Conservation (phyloP, 2,113 vertebrate genomes). For the Ciconia stormi region DNA sequence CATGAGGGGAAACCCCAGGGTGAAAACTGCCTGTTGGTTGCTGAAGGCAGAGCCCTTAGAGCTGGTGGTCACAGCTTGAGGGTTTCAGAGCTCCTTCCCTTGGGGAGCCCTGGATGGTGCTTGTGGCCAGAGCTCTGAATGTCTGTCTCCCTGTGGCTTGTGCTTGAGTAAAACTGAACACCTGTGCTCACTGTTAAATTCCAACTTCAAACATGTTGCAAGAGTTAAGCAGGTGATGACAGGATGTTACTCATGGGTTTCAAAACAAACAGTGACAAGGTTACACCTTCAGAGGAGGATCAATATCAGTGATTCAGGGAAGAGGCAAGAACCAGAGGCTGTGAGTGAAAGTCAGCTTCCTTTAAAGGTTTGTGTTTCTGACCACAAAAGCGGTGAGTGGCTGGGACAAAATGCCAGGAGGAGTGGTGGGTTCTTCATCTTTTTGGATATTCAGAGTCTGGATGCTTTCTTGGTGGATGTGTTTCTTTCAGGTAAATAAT, state of each 20-base stretch:
- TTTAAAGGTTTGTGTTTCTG: not conserved
- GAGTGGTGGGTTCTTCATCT: not conserved
- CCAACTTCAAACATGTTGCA: not conserved
- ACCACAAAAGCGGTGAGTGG: fast-evolving
- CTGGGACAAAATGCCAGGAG: not conserved
- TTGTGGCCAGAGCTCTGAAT: not conserved
- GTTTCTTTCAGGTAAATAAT: not conserved
- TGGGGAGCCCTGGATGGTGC: no score
- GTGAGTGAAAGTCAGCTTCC: not conserved
- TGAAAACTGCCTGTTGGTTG: not conserved
- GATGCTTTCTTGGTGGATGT: not conserved
- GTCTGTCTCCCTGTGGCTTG: not conserved
- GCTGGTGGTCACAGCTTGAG: not conserved
- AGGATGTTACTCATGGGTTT: not conserved
- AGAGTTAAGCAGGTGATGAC: not conserved
- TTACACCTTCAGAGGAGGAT: not conserved
- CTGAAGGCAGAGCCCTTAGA: not conserved
- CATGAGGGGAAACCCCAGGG: not conserved
- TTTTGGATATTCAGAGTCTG: not conserved
- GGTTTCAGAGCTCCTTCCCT: not conserved
- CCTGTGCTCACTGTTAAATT: not conserved
- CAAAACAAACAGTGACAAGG: not conserved
- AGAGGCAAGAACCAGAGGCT: not conserved
- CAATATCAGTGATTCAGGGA: not conserved
- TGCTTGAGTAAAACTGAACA: not conserved